Percentiles rank a stretch among this genome's conserved stretches.
Evolutionary conservation across 2,888 invertebrate genomes (phyloP).

Genomic region (Acanthosepion lycidas): DNA sequence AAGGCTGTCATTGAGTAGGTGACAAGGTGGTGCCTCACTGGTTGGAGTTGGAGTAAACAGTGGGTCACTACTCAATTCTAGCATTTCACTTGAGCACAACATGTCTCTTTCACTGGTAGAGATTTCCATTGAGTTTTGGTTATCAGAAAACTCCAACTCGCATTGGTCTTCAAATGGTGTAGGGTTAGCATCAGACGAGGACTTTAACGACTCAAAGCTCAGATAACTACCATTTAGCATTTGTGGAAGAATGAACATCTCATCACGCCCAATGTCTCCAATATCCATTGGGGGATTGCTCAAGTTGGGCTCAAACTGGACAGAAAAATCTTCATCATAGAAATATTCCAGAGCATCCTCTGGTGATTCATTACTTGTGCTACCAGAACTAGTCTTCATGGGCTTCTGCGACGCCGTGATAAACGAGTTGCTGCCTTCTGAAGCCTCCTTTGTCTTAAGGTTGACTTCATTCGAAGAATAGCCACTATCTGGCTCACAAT

Average conservation of each 20-base stretch:
- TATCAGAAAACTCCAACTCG: constrained; percentile 67
- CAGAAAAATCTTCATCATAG: constrained; percentile 73
- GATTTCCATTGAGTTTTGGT: constrained; percentile 68
- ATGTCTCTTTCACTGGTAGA: constrained; percentile 68
- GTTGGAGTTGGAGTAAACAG: constrained; percentile 69
- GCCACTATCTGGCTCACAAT: constrained; percentile 58
- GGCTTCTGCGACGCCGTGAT: constrained; percentile 51
- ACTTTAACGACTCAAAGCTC: constrained; percentile 61
- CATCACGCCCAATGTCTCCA: constrained; percentile 56
- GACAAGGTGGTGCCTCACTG: constrained; percentile 53
- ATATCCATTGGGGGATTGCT: constrained; percentile 60
- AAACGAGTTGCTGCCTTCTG: constrained; percentile 58
- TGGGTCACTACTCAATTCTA: constrained; percentile 68
- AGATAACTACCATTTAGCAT: constrained; percentile 63
- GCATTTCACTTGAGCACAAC: constrained; percentile 70
- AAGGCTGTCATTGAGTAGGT: constrained; percentile 59
- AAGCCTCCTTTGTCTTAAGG: constrained; percentile 54
- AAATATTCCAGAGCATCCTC: constrained; percentile 72
- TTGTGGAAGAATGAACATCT: constrained; percentile 59
- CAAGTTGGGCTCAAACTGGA: constrained; percentile 69
- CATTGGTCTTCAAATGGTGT: constrained; percentile 57
- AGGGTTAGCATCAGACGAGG: constrained; percentile 52
- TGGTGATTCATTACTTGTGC: constrained; percentile 53
- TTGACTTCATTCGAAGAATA: constrained; percentile 59
- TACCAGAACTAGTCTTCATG: constrained; percentile 40